phyloP scores from a whole-genome alignment of 2,797 vertebrate species.

The Pampus argenteus region DNA sequence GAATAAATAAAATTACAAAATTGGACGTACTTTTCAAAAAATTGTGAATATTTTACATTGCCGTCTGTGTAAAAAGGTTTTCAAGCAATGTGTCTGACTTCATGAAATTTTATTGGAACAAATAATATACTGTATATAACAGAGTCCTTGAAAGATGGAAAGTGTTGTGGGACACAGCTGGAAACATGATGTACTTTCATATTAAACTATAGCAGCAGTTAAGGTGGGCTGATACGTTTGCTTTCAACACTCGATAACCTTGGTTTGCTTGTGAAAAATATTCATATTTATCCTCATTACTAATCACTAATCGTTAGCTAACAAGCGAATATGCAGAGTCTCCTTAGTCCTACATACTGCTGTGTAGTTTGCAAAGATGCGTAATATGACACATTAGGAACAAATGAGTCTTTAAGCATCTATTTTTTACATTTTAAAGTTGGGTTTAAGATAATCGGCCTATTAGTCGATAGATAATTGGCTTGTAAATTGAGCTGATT shows the following conservation, averaged over 20 bases:
- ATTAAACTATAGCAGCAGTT: neutral
- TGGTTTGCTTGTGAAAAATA: constrained; percentile 30
- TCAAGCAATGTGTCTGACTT: neutral
- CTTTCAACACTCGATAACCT: constrained; percentile 5
- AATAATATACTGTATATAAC: constrained; percentile 5
- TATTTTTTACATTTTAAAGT: neutral
- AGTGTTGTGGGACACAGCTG: neutral
- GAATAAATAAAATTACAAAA: constrained; percentile 62
- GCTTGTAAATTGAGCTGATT: neutral
- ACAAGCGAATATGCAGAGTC: constrained; percentile 39
- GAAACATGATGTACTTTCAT: constrained; percentile 7
- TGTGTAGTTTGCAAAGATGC: neutral
- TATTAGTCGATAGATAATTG: constrained; percentile 6
- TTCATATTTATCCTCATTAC: constrained; percentile 51
- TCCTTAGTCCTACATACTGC: neutral
- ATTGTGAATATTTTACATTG: constrained; percentile 6
- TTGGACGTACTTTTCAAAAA: constrained; percentile 34
- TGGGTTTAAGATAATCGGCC: neutral
- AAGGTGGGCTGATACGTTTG: neutral
- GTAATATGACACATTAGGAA: neutral
- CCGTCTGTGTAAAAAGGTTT: constrained; percentile 5
- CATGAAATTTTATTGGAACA: constrained; percentile 13
- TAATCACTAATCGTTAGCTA: constrained; percentile 42
- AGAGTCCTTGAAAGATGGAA: neutral
- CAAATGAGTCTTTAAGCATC: neutral